Percentiles rank a stretch among this genome's conserved stretches.
phyloP scores from a whole-genome alignment of 2,888 invertebrate genomes.

The Carcina quercana region DNA sequence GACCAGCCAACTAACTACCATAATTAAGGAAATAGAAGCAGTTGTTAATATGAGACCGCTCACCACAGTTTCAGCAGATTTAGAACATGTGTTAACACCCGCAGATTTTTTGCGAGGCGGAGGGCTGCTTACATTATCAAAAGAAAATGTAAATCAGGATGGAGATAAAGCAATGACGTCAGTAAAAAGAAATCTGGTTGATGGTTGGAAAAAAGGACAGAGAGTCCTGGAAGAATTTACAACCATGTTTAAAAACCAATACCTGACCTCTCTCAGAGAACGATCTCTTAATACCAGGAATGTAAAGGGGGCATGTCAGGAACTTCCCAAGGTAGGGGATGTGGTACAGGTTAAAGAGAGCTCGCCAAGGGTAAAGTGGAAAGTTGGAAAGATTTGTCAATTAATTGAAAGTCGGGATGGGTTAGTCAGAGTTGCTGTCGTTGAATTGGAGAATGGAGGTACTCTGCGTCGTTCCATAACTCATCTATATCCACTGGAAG shows the following conservation, averaged over 20 bases:
- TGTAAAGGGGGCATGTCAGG: too few species aligned
- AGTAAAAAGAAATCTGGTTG: conserved; percentile 7
- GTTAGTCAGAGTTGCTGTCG: conserved; percentile 7
- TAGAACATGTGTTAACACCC: conserved; percentile 7
- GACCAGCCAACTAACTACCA: conserved; percentile 7
- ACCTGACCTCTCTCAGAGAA: conserved; percentile 6
- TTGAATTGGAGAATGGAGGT: not conserved
- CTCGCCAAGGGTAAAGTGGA: conserved; percentile 7
- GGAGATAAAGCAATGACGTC: not conserved
- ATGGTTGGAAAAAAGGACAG: conserved; percentile 11
- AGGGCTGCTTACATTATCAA: too few species aligned
- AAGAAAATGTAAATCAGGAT: not conserved
- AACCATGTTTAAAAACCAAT: conserved; percentile 10
- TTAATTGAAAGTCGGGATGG: conserved; percentile 6
- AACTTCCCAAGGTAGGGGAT: conserved; percentile 8
- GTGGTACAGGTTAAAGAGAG: conserved; percentile 11
- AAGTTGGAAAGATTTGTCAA: conserved; percentile 9
- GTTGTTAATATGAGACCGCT: conserved; percentile 11
- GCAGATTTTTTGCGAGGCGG: conserved; percentile 4
- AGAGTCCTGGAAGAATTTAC: conserved; percentile 9
- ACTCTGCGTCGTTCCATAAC: conserved; percentile 3
- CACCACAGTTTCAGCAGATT: conserved; percentile 5
- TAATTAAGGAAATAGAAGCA: conserved; percentile 12
- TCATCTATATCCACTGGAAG: conserved; percentile 5
- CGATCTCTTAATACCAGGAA: conserved; percentile 4